phyloP scores from a whole-genome alignment of 2,113 vertebrate species.

The Oxyura jamaicensis region DNA sequence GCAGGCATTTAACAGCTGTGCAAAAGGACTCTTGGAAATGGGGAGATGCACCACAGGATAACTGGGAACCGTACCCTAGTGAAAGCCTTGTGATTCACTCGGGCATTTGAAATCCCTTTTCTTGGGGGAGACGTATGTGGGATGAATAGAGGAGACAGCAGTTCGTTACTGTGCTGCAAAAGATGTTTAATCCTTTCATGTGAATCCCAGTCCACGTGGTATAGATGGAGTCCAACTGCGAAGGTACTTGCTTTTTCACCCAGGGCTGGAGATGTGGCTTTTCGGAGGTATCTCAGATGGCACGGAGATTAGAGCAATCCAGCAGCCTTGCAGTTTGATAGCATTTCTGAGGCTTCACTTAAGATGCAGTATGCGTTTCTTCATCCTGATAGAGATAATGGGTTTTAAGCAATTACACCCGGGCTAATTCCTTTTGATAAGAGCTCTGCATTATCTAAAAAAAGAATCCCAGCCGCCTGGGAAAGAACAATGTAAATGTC shows the following conservation, averaged over 20 bases:
- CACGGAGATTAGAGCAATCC: conserved; percentile 17
- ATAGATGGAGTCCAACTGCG: not conserved
- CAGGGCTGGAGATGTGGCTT: not conserved
- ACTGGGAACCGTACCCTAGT: not conserved
- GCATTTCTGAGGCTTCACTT: conserved; percentile 62
- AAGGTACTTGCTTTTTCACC: not conserved
- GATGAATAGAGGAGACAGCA: not conserved
- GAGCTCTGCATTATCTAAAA: conserved; percentile 70
- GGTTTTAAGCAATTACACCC: conserved; percentile 75
- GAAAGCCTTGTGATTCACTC: not conserved
- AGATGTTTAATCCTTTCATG: not conserved
- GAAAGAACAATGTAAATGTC: conserved; percentile 61
- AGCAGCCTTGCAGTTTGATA: conserved; percentile 32
- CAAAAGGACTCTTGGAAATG: not conserved
- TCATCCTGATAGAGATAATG: conserved; percentile 74
- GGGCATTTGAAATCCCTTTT: not conserved
- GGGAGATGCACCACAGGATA: not conserved
- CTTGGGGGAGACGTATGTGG: not conserved
- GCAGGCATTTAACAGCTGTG: not conserved
- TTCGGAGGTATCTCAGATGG: not conserved
- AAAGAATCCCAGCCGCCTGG: conserved; percentile 50
- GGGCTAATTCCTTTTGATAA: conserved; percentile 75
- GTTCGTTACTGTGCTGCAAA: not conserved
- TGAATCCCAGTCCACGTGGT: not conserved
- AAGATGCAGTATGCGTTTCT: conserved; percentile 69